phyloP scores from a whole-genome alignment of 2,888 invertebrate species.

The Antheraea yamamai region DNA sequence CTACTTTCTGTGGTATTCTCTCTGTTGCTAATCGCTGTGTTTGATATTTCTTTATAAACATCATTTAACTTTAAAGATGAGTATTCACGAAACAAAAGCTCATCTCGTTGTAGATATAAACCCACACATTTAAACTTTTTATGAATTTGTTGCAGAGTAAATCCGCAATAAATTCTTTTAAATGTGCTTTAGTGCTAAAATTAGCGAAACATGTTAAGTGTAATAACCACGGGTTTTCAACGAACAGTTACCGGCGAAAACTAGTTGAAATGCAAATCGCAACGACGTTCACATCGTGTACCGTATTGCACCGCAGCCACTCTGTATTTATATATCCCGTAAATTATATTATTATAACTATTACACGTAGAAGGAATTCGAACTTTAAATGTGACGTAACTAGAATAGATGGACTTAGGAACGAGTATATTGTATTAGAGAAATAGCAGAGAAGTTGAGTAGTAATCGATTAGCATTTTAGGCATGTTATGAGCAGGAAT shows the following conservation, averaged over 20 bases:
- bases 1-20: no score
- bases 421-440: no score
- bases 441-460: no score
- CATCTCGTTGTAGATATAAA: neutral
- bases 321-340: neutral
- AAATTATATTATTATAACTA: neutral
- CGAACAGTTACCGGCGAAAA: constrained; percentile 46
- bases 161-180: neutral
- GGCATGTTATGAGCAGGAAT: no score
- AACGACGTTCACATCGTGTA: constrained; percentile 41
- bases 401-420: no score
- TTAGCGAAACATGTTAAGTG: neutral
- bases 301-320: constrained; percentile 42
- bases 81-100: neutral
- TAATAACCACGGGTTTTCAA: neutral
- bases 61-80: neutral
- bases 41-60: no score
- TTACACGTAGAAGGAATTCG: no score
- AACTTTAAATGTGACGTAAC: no score
- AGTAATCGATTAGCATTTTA: no score
- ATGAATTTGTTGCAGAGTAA: neutral
- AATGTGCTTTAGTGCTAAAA: neutral
- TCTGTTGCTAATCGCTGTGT: no score
- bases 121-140: neutral
- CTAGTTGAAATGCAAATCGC: constrained; percentile 70